A percentile compares a stretch with the other conserved stretches of the same genome.
Conservation (phyloP, 1,140 invertebrate genomes). For the Ladona fulva region DNA sequence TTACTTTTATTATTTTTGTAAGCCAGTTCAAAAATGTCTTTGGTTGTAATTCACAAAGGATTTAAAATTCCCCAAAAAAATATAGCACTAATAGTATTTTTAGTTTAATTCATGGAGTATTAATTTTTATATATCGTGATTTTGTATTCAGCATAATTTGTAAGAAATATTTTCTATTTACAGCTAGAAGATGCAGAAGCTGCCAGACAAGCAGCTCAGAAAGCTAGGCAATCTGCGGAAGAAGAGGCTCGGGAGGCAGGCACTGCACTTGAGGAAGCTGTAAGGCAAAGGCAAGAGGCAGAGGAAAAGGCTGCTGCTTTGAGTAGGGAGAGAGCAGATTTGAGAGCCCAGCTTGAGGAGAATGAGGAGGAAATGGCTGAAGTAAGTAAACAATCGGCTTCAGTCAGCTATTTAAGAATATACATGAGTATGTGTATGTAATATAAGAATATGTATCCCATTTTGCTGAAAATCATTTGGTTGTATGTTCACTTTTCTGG, state of each 20-base stretch:
- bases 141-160: not conserved
- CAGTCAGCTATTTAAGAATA: not conserved
- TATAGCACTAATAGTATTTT: no score
- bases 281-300: constrained; percentile 61
- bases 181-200: constrained; percentile 84
- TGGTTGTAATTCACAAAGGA: no score
- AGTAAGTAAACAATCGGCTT: no score
- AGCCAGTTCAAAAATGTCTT: no score
- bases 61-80: no score
- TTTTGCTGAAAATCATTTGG: no score
- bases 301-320: constrained; percentile 67
- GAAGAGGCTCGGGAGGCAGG: constrained; percentile 67
- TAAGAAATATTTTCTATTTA: not conserved
- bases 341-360: constrained; percentile 78
- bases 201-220: constrained; percentile 67
- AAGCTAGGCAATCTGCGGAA: constrained; percentile 73
- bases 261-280: constrained; percentile 69
- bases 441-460: no score
- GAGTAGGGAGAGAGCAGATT: constrained; percentile 66
- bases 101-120: no score
- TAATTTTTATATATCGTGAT: not conserved
- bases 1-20: no score
- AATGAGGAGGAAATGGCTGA: constrained; percentile 86
- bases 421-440: no score
- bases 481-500: no score